These are phyloP conservation scores for Pomacea maculata DNA, from an alignment of 1,140 invertebrate species.

Conservation along the genomic window DNA sequence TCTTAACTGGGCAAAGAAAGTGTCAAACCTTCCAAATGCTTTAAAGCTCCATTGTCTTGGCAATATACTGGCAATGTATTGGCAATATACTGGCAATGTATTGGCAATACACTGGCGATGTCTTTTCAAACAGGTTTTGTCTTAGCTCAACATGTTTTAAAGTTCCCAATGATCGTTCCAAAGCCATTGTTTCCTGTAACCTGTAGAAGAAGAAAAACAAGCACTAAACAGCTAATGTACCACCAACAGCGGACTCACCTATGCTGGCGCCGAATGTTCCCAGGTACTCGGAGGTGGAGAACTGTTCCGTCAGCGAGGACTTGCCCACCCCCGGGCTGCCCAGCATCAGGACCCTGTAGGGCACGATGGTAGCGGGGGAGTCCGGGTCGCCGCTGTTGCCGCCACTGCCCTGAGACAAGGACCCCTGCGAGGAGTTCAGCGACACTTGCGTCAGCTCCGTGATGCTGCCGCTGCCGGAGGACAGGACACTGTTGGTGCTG, in stretches of 20 bases:
- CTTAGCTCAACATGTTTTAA: no score
- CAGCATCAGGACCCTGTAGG: constrained; percentile 82
- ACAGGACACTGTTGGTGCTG: constrained; percentile 73
- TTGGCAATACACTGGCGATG: no score
- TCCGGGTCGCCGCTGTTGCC: constrained; percentile 9
- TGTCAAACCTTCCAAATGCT: no score
- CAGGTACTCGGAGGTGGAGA: constrained; percentile 94
- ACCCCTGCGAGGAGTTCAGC: constrained; percentile 26
- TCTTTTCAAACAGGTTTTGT: no score
- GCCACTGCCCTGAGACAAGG: constrained; percentile 29
- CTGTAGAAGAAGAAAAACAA: no score
- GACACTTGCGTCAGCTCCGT: constrained; percentile 37
- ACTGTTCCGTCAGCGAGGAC: constrained; percentile 87
- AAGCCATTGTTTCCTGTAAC: no score
- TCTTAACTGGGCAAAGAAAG: no score
- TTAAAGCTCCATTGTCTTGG: no score
- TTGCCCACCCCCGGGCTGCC: constrained; percentile 89
- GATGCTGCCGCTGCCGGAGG: constrained; percentile 71
- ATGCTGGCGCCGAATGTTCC: constrained; percentile 83
- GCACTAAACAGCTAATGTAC: no score
- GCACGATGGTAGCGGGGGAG: constrained; percentile 7
- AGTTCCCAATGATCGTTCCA: no score
- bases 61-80: no score
- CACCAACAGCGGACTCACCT: constrained; percentile 43
- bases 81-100: no score